Evolutionary conservation across 1,140 invertebrate genomes (phyloP).

Genomic region (Dryas iulia): DNA sequence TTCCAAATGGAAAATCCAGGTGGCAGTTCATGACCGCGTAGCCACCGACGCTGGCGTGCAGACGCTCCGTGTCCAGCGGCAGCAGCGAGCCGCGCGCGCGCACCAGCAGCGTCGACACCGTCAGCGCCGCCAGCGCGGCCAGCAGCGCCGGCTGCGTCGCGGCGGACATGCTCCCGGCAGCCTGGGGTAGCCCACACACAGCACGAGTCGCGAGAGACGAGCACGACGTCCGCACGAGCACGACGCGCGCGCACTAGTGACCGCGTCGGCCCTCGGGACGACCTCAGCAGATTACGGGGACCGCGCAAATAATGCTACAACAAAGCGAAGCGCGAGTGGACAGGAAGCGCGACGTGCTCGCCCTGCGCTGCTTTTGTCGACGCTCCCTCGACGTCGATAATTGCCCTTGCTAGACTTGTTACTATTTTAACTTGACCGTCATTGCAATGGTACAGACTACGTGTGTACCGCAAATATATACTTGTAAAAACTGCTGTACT

Average conservation of each 20-base stretch:
- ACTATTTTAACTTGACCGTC: too few species aligned
- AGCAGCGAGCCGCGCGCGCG: constrained; percentile 38
- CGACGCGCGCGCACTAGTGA: constrained; percentile 27
- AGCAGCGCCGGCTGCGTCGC: constrained; percentile 58
- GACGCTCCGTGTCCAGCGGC: constrained; percentile 77
- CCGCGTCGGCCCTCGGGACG: constrained; percentile 13
- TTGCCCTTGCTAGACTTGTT: background rate
- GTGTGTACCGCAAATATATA: too few species aligned
- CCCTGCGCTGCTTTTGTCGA: background rate
- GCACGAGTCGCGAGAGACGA: constrained; percentile 64
- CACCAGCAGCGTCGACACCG: constrained; percentile 52
- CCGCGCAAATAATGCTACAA: background rate
- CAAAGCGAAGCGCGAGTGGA: background rate
- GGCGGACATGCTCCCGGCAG: constrained; percentile 76
- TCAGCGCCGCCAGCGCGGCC: constrained; percentile 37
- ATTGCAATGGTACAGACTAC: too few species aligned
- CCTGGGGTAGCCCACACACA: too few species aligned
- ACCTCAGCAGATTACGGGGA: constrained; percentile 6
- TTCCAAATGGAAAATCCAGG: constrained; percentile 93
- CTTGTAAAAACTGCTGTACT: too few species aligned
- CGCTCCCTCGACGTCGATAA: background rate
- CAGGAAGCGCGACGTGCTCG: background rate
- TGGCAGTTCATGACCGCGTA: constrained; percentile 94
- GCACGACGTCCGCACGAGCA: constrained; percentile 13
- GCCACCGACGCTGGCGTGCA: constrained; percentile 91